These are phyloP conservation scores for Dicrostonyx torquatus DNA, from an alignment of 2,797 vertebrate genomes.

Conservation along the genomic window DNA sequence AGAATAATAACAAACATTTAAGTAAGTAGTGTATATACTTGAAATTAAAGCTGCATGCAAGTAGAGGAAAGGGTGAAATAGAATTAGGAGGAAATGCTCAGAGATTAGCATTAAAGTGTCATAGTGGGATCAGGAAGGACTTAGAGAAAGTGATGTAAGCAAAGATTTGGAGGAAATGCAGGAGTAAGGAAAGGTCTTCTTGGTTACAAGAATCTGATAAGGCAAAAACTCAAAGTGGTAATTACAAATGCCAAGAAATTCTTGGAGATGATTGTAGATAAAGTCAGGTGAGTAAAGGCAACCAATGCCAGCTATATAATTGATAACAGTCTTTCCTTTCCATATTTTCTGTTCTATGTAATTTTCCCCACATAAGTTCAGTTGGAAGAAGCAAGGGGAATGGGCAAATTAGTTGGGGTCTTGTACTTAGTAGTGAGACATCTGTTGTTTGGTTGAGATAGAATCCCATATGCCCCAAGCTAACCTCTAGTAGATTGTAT, in stretches of 20 bases:
- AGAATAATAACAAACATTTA: neutral
- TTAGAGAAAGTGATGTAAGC: neutral
- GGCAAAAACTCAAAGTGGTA: neutral
- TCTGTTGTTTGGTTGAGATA: neutral
- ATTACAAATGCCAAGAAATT: neutral
- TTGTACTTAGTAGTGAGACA: neutral
- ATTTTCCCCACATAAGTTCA: neutral
- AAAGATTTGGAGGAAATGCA: neutral
- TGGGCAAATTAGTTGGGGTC: neutral
- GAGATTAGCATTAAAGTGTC: neutral
- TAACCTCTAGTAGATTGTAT: neutral
- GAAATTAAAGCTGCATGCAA: conserved; percentile 39
- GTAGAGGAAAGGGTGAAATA: neutral
- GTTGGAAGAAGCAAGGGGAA: neutral
- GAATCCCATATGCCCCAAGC: neutral
- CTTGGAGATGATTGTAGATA: neutral
- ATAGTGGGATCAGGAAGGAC: neutral
- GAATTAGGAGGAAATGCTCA: neutral
- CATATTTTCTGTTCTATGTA: neutral
- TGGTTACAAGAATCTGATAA: neutral
- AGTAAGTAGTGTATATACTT: conserved; percentile 5
- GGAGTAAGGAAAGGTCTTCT: neutral
- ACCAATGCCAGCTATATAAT: neutral
- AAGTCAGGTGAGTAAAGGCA: neutral
- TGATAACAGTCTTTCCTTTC: neutral